A percentile compares a stretch with the other conserved stretches of the same genome.
Conservation (phyloP, 2,113 vertebrate genomes). For the Scolopax mira region DNA sequence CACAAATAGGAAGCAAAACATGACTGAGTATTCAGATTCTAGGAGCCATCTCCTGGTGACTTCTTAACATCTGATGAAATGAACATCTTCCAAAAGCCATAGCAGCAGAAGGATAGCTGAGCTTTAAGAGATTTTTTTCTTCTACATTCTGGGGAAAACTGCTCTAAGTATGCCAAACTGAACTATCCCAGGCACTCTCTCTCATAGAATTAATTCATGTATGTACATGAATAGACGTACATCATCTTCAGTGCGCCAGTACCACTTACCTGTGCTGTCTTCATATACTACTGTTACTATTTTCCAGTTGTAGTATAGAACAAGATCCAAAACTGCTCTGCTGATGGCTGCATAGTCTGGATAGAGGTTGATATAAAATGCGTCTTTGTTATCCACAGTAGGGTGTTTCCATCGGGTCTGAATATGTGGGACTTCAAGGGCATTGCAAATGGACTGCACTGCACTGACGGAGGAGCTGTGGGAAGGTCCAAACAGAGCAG, state of each 20-base stretch:
- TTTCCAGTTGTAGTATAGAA: slow-evolving; percentile 95
- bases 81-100: neutral
- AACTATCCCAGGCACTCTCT: neutral
- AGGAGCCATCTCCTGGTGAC: neutral
- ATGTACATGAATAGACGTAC: neutral
- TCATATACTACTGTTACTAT: slow-evolving; percentile 94
- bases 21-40: neutral
- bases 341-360: slow-evolving; percentile 95
- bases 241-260: too few species aligned
- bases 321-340: slow-evolving; percentile 90
- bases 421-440: slow-evolving; percentile 97
- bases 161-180: neutral
- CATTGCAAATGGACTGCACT: slow-evolving; percentile 97
- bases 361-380: slow-evolving; percentile 95
- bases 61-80: neutral
- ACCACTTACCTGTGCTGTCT: slow-evolving; percentile 89
- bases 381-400: slow-evolving; percentile 89
- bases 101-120: neutral
- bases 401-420: slow-evolving; percentile 98
- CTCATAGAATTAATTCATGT: neutral
- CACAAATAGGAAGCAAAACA: neutral
- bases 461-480: slow-evolving; percentile 96
- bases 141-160: neutral
- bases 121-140: neutral
- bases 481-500: slow-evolving; percentile 92